Percentiles rank a stretch among this genome's conserved stretches.
Evolutionary conservation across 2,888 invertebrate species (phyloP).

Genomic region (Antheraea assamensis): DNA sequence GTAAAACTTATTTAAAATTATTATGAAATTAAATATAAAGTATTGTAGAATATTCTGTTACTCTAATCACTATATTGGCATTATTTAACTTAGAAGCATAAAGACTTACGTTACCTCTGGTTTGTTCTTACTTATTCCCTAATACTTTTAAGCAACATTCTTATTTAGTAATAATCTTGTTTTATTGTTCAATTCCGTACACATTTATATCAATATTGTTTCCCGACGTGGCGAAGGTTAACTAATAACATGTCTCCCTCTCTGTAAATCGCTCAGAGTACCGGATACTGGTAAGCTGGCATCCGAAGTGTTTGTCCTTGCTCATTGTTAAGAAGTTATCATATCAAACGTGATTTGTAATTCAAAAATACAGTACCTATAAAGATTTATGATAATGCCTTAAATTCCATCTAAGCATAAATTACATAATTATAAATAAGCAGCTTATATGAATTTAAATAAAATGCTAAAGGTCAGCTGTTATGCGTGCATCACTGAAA

Average conservation of each 20-base stretch:
- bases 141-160: not conserved
- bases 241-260: slow-evolving; percentile 30
- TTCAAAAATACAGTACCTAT: not conserved
- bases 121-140: not conserved
- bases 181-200: not conserved
- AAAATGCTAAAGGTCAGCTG: too few relatives aligned
- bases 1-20: not conserved
- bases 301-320: slow-evolving; percentile 31
- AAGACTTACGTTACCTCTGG: not conserved
- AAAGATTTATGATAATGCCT: not conserved
- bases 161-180: not conserved
- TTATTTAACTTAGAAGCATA: not conserved
- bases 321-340: slow-evolving; percentile 17
- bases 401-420: not conserved
- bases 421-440: not conserved
- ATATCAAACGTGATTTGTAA: not conserved
- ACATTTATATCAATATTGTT: slow-evolving; percentile 12
- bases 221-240: slow-evolving; percentile 14
- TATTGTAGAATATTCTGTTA: not conserved
- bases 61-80: not conserved
- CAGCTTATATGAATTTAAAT: too few relatives aligned
- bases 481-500: too few relatives aligned
- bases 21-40: not conserved
- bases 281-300: slow-evolving; percentile 37
- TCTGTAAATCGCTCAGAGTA: slow-evolving; percentile 39